phyloP scores from a whole-genome alignment of 2,113 vertebrate genomes.

The Ahaetulla prasina region DNA sequence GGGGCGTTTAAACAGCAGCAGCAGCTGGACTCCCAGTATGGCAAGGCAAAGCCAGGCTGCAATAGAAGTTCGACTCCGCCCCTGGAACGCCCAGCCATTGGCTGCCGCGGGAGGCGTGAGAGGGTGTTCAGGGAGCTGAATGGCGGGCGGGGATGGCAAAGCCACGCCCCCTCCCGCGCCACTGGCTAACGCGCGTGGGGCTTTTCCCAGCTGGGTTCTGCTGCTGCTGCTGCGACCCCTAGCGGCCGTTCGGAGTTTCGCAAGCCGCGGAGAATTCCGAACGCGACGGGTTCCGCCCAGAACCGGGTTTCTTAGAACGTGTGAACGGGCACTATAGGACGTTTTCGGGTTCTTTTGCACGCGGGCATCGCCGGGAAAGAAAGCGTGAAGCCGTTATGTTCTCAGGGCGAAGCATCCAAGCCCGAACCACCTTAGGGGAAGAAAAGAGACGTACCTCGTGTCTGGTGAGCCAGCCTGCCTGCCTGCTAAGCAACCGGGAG shows the following conservation, averaged over 20 bases:
- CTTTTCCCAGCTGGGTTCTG: not conserved
- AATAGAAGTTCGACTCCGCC: not conserved
- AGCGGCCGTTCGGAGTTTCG: not conserved
- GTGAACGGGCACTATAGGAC: not conserved
- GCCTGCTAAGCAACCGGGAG: not conserved
- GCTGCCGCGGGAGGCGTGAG: not conserved
- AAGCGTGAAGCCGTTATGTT: not conserved
- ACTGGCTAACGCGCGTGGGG: not conserved
- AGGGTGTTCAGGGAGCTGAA: fast-evolving
- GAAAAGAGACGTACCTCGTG: not conserved
- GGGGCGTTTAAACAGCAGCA: not conserved
- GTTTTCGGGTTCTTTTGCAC: not conserved
- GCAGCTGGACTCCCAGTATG: not conserved
- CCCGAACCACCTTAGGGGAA: not conserved
- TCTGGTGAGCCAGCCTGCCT: not conserved
- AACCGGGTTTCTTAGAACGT: not conserved
- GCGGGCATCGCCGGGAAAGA: not conserved
- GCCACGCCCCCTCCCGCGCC: not conserved
- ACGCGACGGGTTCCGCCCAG: not conserved
- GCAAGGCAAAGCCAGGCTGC: not conserved
- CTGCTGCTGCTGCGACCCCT: not conserved
- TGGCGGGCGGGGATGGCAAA: not conserved
- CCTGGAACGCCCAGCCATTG: not conserved
- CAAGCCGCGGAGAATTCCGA: not conserved
- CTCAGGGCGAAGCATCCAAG: not conserved